These are phyloP conservation scores for Whitmania pigra DNA, from an alignment of 1,140 invertebrate genomes.

Conservation along the genomic window DNA sequence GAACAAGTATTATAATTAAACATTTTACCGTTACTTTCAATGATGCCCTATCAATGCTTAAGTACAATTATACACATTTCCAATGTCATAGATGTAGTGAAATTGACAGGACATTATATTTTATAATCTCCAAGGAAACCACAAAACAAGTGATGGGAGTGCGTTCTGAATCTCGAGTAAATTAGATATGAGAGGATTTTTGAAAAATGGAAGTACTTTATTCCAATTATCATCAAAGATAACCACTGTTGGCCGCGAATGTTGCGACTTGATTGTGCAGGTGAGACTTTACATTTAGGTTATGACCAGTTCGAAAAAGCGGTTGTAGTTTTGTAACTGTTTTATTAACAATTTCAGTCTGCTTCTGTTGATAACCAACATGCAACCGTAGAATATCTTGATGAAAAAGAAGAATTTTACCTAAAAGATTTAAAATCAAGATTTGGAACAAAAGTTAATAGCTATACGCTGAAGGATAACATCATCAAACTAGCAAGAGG, in stretches of 20 bases:
- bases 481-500: not conserved
- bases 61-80: too few relatives aligned
- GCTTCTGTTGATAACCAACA: not conserved
- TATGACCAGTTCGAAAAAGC: too few relatives aligned
- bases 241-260: conserved; percentile 41
- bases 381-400: conserved; percentile 16
- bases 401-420: not conserved
- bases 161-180: not conserved
- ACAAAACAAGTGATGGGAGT: too few relatives aligned
- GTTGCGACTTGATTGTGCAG: conserved; percentile 40
- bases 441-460: not conserved
- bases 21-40: too few relatives aligned
- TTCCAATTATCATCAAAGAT: conserved; percentile 34
- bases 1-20: too few relatives aligned
- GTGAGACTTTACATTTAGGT: conserved; percentile 27
- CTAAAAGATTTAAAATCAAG: not conserved
- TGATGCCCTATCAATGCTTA: too few relatives aligned
- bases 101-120: too few relatives aligned
- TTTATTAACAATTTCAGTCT: not conserved
- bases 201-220: conserved; percentile 35
- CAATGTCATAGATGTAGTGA: too few relatives aligned
- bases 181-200: conserved; percentile 33
- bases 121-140: too few relatives aligned
- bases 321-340: not conserved
- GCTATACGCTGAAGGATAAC: not conserved